These are phyloP conservation scores for Pediacus dermestoides DNA, from an alignment of 2,888 invertebrate genomes.

Conservation along the genomic window DNA sequence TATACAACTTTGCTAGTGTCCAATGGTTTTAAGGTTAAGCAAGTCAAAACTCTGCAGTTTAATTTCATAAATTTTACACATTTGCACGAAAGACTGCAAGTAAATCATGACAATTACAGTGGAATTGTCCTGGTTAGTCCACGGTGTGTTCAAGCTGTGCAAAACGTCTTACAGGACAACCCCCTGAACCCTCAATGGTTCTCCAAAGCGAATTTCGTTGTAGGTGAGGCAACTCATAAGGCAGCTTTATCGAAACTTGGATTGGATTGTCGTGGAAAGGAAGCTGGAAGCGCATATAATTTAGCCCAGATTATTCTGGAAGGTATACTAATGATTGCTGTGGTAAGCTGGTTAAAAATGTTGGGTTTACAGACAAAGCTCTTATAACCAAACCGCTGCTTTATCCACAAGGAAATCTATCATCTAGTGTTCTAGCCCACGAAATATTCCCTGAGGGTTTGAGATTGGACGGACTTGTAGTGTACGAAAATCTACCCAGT, in stretches of 20 bases:
- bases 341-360: conserved; percentile 25
- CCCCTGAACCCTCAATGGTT: conserved; percentile 27
- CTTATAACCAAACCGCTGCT: conserved; percentile 49
- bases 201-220: conserved; percentile 39
- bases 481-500: conserved; percentile 55
- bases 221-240: conserved; percentile 56
- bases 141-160: conserved; percentile 53
- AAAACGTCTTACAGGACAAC: conserved; percentile 43
- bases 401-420: conserved; percentile 57
- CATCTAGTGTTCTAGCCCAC: conserved; percentile 52
- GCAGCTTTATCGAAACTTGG: conserved; percentile 48
- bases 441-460: conserved; percentile 49
- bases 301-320: conserved; percentile 53
- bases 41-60: conserved; percentile 54
- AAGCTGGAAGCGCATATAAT: conserved; percentile 55
- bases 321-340: conserved; percentile 31
- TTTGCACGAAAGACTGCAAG: conserved; percentile 48
- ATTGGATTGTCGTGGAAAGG: conserved; percentile 53
- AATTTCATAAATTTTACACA: conserved; percentile 51
- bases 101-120: conserved; percentile 47
- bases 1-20: conserved; percentile 49
- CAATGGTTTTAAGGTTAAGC: conserved; percentile 50
- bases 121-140: conserved; percentile 58
- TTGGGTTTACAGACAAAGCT: conserved; percentile 39
- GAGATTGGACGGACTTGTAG: conserved; percentile 50